These are phyloP conservation scores for Stegastes partitus DNA, from an alignment of 2,113 vertebrate genomes.

Conservation along the genomic window DNA sequence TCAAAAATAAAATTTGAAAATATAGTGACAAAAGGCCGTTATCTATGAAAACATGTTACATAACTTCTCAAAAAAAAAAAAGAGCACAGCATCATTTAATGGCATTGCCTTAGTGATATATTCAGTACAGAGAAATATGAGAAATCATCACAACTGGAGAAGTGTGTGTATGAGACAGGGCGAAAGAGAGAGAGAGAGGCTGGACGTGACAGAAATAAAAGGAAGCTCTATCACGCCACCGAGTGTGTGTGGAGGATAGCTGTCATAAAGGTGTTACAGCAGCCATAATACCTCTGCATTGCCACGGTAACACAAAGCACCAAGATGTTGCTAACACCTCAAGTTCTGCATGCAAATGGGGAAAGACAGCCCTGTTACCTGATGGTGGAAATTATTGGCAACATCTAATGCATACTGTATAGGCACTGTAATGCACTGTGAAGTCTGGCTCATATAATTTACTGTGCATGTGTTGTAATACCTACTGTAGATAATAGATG, in stretches of 20 bases:
- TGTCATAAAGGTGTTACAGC: slow-evolving; percentile 32
- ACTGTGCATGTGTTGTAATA: not conserved
- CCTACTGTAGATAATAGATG: not conserved
- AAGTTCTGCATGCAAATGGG: slow-evolving; percentile 1
- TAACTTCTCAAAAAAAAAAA: not conserved
- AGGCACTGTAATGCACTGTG: not conserved
- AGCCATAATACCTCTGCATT: slow-evolving; percentile 45
- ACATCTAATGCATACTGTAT: not conserved
- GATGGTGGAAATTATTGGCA: not conserved
- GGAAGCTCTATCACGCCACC: not conserved
- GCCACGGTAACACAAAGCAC: not conserved
- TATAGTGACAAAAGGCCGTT: not conserved
- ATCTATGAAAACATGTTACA: not conserved
- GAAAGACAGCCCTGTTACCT: not conserved
- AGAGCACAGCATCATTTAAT: slow-evolving; percentile 2
- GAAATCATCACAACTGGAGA: not conserved
- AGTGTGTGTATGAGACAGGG: not conserved
- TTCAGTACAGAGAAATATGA: not conserved
- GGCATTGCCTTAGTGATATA: not conserved
- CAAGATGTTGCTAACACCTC: not conserved
- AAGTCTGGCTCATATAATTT: not conserved
- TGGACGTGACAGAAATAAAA: slow-evolving; percentile 12
- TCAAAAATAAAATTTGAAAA: too few species aligned
- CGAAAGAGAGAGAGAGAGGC: not conserved
- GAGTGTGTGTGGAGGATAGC: not conserved